Evolutionary conservation across 2,113 vertebrate genomes (phyloP), one percentile per base, ranked within the genome.

Genomic region (Podarcis cretensis): DNA sequence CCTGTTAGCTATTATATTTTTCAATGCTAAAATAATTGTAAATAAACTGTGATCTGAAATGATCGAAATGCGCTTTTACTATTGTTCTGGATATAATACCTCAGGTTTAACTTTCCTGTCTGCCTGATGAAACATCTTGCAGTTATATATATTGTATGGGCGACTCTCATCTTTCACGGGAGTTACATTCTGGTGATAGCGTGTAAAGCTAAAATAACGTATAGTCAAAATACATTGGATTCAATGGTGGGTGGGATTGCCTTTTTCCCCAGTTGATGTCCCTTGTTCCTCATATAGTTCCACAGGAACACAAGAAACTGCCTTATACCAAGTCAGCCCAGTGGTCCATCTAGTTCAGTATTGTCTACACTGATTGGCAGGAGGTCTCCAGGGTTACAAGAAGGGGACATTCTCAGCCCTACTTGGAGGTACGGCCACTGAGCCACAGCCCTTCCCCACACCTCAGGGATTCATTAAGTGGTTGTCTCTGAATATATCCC

Each of bases 1-100:
- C 43, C 37, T 83, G 81, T 59, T 88, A 57, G 32, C 40, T 77
- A 65, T 77, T 78, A n/a, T 66, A 48, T 86, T 86, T 86, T 86
- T 68, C 25, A 40, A 30, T 40, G 32, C 32, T 78, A 68, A 43
- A 66, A 84, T n/a, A 25, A 35, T 66, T n/a, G 59, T 78, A 63
- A 68, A 78, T 30, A 48, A 37, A 25, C 65, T 25, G 78, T 30
- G 32, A 86, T 77, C 6, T 86, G 54, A 63, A 86, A 23, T 27
- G 25, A 77, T 74, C 20, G 48, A 74, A 84, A 35, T 48, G 69
- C 71, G 65, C 66, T 71, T 54, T 4, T 84, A 8, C 25, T 25
- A 25, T 71, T 78, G 75, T 30, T 66, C 63, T 86, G 73, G 32
- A 6, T 20, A 48, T 30, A n/a, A 27, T 35, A 2, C 32, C 35